Evolutionary conservation across 2,113 vertebrate species (phyloP).

Genomic region (Nycticebus coucang): DNA sequence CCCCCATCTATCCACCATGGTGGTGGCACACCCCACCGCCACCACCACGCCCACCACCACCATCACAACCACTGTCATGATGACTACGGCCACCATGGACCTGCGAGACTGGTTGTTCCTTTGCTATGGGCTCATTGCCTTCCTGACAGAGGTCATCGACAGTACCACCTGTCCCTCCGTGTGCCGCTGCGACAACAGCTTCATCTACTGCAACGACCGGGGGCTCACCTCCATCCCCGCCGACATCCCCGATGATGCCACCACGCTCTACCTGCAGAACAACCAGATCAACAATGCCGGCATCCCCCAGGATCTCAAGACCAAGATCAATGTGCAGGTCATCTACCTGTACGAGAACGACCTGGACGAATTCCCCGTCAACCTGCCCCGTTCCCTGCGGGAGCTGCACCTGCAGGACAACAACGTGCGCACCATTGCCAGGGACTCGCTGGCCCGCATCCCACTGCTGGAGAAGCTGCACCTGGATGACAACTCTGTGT

Average conservation of each 20-base stretch:
- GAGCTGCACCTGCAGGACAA: conserved; percentile 98
- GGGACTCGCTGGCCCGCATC: conserved; percentile 90
- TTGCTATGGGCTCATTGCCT: conserved; percentile 88
- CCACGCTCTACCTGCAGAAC: conserved; percentile 97
- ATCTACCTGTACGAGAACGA: conserved; percentile 97
- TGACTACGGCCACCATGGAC: conserved; percentile 86
- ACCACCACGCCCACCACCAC: conserved; percentile 57
- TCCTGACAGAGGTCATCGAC: conserved; percentile 87
- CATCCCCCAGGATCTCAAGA: conserved; percentile 89
- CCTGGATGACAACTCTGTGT: conserved; percentile 96
- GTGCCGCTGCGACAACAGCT: conserved; percentile 94
- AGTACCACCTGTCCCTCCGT: conserved; percentile 89
- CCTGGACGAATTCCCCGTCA: conserved; percentile 92
- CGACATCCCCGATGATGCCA: conserved; percentile 89
- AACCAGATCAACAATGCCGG: conserved; percentile 95
- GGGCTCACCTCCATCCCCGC: conserved; percentile 92
- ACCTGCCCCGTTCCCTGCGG: conserved; percentile 91
- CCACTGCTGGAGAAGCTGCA: conserved; percentile 95
- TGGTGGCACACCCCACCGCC: conserved; percentile 61
- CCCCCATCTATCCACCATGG: conserved; percentile 64
- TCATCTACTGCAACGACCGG: conserved; percentile 97
- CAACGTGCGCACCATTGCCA: conserved; percentile 92
- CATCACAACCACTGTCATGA: conserved; percentile 78
- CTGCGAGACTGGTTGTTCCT: conserved; percentile 88
- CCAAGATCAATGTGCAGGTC: conserved; percentile 88